Evolutionary conservation across 1,140 invertebrate genomes (phyloP).

Genomic region (Diorhabda sublineata): DNA sequence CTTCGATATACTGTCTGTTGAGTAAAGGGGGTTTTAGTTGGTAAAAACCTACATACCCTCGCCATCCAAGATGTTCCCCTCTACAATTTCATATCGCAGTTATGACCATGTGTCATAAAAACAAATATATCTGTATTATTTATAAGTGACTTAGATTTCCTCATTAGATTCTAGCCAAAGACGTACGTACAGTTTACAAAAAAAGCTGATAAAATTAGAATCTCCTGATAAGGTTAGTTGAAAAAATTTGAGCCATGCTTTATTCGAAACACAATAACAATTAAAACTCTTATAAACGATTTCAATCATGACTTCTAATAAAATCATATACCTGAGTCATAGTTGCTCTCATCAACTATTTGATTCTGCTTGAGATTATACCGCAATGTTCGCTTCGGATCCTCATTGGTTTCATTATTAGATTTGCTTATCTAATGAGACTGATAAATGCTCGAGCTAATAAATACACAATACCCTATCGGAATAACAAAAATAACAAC

Average conservation of each 20-base stretch:
- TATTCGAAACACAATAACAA: not conserved
- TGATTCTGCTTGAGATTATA: constrained; percentile 1
- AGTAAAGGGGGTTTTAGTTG: too few relatives aligned
- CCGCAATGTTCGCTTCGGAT: not conserved
- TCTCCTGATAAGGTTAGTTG: too few relatives aligned
- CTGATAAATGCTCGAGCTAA: constrained; percentile 13
- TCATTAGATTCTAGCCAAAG: too few relatives aligned
- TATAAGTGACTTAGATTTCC: too few relatives aligned
- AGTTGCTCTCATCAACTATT: not conserved
- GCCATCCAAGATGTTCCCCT: too few relatives aligned
- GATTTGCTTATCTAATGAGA: constrained; percentile 20
- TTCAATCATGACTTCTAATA: not conserved
- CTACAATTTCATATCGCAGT: too few relatives aligned
- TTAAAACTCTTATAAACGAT: not conserved
- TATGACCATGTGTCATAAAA: too few relatives aligned
- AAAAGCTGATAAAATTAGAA: too few relatives aligned
- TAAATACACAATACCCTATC: constrained; percentile 17
- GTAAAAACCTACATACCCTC: too few relatives aligned
- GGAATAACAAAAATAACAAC: constrained; percentile 8
- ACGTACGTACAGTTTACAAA: too few relatives aligned
- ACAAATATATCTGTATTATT: too few relatives aligned
- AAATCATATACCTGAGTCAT: not conserved
- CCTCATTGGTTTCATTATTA: constrained; percentile 12
- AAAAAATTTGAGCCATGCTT: not conserved
- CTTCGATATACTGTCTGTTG: too few relatives aligned